Conservation (phyloP, 2,888 invertebrate species). For the Cryptus armator region DNA sequence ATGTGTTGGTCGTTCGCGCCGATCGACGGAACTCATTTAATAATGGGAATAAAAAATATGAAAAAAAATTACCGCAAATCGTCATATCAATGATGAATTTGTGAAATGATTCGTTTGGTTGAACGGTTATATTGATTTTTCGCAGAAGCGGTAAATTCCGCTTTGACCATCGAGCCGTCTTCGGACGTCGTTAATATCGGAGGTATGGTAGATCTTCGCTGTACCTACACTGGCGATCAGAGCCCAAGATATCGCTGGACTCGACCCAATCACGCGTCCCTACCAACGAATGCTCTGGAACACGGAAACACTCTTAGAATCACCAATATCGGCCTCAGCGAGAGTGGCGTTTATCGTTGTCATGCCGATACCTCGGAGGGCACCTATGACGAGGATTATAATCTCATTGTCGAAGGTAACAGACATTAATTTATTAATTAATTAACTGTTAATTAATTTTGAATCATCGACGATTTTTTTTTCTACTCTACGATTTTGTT, state of each 20-base stretch:
- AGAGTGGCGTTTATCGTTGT: slow-evolving; percentile 90
- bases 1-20: slow-evolving; percentile 15
- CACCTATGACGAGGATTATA: slow-evolving; percentile 87
- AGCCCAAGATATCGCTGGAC: slow-evolving; percentile 86
- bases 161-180: slow-evolving; percentile 82
- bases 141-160: slow-evolving; percentile 77
- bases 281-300: slow-evolving; percentile 88
- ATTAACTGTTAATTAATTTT: too few relatives aligned
- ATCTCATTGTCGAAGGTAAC: slow-evolving; percentile 87
- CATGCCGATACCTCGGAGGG: slow-evolving; percentile 87
- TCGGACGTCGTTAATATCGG: slow-evolving; percentile 87
- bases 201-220: slow-evolving; percentile 88
- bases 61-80: slow-evolving; percentile 16
- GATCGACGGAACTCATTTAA: slow-evolving; percentile 52
- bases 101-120: neutral
- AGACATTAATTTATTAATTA: slow-evolving; percentile 2
- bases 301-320: slow-evolving; percentile 88
- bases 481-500: too few relatives aligned
- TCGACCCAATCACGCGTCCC: slow-evolving; percentile 85
- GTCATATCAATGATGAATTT: slow-evolving; percentile 26
- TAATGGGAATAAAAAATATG: slow-evolving; percentile 16
- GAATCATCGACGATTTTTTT: too few relatives aligned
- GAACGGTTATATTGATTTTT: slow-evolving; percentile 37
- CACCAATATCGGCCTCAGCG: slow-evolving; percentile 86
- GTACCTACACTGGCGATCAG: slow-evolving; percentile 87